Percentiles rank a stretch among this genome's conserved stretches.
phyloP scores from a whole-genome alignment of 2,113 vertebrate species.

The Petrocephalus microphthalmus region DNA sequence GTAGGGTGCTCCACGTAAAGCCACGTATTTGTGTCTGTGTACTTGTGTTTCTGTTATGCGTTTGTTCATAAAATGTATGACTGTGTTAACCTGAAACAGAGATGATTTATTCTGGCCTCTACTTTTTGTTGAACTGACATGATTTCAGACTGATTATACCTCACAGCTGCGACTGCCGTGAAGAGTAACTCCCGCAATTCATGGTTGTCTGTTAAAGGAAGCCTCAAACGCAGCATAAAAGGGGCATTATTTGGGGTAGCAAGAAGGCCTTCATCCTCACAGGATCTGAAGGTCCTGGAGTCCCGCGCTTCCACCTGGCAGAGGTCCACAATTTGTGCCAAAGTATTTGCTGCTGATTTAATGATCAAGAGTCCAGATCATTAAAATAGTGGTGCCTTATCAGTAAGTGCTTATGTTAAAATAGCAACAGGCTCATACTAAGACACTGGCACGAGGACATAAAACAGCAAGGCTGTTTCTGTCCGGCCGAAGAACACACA shows the following conservation, averaged over 20 bases:
- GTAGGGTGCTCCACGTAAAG: not conserved
- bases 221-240: not conserved
- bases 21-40: conserved; percentile 9
- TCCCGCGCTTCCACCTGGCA: not conserved
- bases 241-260: not conserved
- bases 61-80: not conserved
- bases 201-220: not conserved
- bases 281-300: not conserved
- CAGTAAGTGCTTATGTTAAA: not conserved
- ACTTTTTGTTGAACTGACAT: conserved; percentile 1
- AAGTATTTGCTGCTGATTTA: not conserved
- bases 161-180: not conserved
- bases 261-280: not conserved
- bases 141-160: not conserved
- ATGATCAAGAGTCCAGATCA: not conserved
- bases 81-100: not conserved
- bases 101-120: not conserved
- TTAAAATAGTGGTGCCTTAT: not conserved
- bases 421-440: not conserved
- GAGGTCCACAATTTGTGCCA: not conserved
- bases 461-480: not conserved
- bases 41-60: not conserved
- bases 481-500: not conserved
- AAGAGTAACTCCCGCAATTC: not conserved
- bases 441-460: not conserved